Base-by-base conservation (phyloP, 2,797 vertebrate species). In the Sciaenops ocellatus region DNA sequence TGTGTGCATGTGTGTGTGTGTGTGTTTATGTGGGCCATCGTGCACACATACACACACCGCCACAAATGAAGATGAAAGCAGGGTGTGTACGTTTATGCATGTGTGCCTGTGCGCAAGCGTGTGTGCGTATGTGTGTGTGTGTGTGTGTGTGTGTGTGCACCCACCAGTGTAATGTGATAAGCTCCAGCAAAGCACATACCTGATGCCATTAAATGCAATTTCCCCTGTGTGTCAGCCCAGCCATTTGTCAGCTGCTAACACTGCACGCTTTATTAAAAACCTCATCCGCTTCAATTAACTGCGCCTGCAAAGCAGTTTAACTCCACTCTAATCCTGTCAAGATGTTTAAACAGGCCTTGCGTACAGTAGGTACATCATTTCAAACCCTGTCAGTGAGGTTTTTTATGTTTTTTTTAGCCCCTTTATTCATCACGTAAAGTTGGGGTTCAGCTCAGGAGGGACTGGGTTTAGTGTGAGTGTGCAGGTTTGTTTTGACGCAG, bases 211-310 rank as follows among this genome's bases (percentile, higher is more conserved):
- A 94, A 94, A 94, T 93, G 88, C 92, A 92, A 95, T 95, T 94
- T 95, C 95, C 94, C 95, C 90, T 80, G 95, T 94, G 94, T 94
- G 91, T 92, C 92, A 89, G 90, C 86, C 73, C 86, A 91, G 92
- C 93, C 92, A 94, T 95, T 95, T 96, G 94, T 95, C 95, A 96
- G 94, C 94, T 95, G 94, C 94, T 94, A 95, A 95, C 92, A 93
- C 94, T 92, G 94, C 94, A 94, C 91, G 94, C 94, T 95, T 95
- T 95, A 95, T 95, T 95, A 96, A 95, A 96, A 95, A 94, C 89
- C 92, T 94, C 93, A 95, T 95, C 93, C 94, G 90, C 94, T 94
- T 95, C 94, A 95, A 96, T 96, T 96, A 96, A 94, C 94, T 93
- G 92, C 44, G 74, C 89, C 89, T 83, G 92, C 93, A 93, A 94